Percentiles rank a stretch among this genome's conserved stretches.
These are phyloP conservation scores for Ochropleura plecta DNA, from an alignment of 2,888 invertebrate genomes.

Conservation along the genomic window DNA sequence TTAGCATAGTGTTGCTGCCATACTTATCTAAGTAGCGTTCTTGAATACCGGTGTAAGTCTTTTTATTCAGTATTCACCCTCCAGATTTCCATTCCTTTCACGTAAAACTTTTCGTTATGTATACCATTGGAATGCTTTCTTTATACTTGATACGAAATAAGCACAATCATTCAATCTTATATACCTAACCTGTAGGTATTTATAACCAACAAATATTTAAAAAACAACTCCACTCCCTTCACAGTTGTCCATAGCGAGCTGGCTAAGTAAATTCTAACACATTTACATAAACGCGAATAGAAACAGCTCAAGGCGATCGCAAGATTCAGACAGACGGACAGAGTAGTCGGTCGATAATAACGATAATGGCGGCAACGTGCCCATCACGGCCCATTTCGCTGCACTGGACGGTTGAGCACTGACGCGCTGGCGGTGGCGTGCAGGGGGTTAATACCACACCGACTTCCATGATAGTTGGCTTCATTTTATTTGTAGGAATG, in stretches of 20 bases:
- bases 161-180: too few relatives aligned
- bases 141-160: too few relatives aligned
- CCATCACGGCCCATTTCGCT: slow-evolving; percentile 70
- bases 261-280: slow-evolving; percentile 63
- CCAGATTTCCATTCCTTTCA: too few relatives aligned
- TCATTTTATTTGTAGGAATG: slow-evolving; percentile 44
- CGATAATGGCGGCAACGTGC: slow-evolving; percentile 72
- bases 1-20: too few relatives aligned
- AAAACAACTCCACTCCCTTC: neutral
- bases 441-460: slow-evolving; percentile 54
- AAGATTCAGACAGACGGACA: slow-evolving; percentile 68
- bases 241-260: slow-evolving; percentile 17
- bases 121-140: too few relatives aligned
- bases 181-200: neutral
- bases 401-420: slow-evolving; percentile 63
- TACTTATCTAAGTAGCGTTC: too few relatives aligned
- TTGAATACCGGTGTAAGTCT: too few relatives aligned
- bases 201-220: neutral
- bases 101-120: too few relatives aligned
- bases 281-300: slow-evolving; percentile 60
- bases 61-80: too few relatives aligned
- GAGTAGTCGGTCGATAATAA: slow-evolving; percentile 72
- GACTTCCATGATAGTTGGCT: slow-evolving; percentile 39
- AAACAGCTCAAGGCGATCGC: slow-evolving; percentile 62
- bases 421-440: slow-evolving; percentile 28